Percentiles rank a stretch among this genome's conserved stretches.
phyloP scores from a whole-genome alignment of 2,113 vertebrate species.

The Sinosuthora webbiana region DNA sequence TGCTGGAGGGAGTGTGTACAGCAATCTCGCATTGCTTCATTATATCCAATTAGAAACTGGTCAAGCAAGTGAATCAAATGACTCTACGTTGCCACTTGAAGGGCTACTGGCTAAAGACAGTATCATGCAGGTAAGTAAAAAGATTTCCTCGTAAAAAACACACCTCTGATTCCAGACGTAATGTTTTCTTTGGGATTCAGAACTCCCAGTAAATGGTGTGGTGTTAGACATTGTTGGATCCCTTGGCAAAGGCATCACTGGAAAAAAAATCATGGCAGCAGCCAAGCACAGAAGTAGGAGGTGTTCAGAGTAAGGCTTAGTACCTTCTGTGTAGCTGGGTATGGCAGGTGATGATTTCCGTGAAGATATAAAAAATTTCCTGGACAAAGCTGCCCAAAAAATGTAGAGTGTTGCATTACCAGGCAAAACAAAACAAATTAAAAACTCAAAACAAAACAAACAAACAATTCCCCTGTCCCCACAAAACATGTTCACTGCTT shows the following conservation, averaged over 20 bases:
- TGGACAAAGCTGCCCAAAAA: neutral
- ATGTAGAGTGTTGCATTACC: neutral
- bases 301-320: neutral
- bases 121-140: neutral
- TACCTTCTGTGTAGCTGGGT: neutral
- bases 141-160: neutral
- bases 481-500: neutral
- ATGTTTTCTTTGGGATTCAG: accelerated
- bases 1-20: neutral
- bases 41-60: neutral
- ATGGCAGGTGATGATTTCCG: neutral
- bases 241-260: neutral
- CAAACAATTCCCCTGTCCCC: neutral
- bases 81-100: neutral
- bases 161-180: neutral
- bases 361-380: neutral
- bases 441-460: neutral
- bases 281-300: neutral
- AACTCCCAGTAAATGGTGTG: neutral
- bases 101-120: neutral
- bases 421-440: neutral
- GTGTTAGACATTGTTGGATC: neutral
- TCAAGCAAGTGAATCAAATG: neutral
- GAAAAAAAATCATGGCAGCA: neutral
- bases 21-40: neutral